A percentile compares a stretch with the other conserved stretches of the same genome.
These are phyloP conservation scores for Apis mellifera DNA, from an alignment of 1,140 invertebrate genomes.

Conservation along the genomic window Amel_HAv3.1 CM009935.2:10584501-10585000, in stretches of 20 bases:
- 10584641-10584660: neutral
- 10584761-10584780: neutral
- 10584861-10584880: too few species aligned
- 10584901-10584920: neutral
- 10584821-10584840: too few species aligned
- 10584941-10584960: neutral
- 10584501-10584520: slow-evolving; percentile 40
- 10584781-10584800: too few species aligned
- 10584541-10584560: slow-evolving; percentile 48
- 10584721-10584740: too few species aligned
- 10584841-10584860: too few species aligned
- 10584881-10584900: neutral
- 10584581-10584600: neutral
- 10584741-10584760: neutral
- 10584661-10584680: too few species aligned
- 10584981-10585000: slow-evolving; percentile 21
- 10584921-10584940: too few species aligned
- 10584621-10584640: neutral
- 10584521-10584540: slow-evolving; percentile 33
- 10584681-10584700: neutral
- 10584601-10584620: neutral
- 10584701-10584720: neutral
- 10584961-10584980: slow-evolving; percentile 8
- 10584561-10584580: neutral
- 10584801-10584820: too few species aligned